phyloP scores from a whole-genome alignment of 1,140 invertebrate genomes.

The Drosophila mauritiana region DNA sequence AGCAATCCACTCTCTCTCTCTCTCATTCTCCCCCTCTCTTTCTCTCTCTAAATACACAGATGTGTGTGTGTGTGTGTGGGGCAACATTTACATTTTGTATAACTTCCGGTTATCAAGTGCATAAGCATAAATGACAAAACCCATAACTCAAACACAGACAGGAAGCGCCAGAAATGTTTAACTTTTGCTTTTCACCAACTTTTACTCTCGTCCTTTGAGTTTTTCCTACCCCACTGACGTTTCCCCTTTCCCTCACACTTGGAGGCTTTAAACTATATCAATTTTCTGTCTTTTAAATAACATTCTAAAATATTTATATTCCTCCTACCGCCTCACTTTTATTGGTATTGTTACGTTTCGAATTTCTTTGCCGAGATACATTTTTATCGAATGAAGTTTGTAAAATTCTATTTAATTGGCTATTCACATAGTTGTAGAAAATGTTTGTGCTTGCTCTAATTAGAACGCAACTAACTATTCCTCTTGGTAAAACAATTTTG shows the following conservation, averaged over 20 bases:
- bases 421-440: too few species aligned
- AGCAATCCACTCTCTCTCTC: slow-evolving; percentile 23
- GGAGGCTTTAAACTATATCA: background rate
- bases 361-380: too few species aligned
- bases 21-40: too few species aligned
- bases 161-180: slow-evolving; percentile 26
- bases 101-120: slow-evolving; percentile 52
- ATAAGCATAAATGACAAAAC: slow-evolving; percentile 51
- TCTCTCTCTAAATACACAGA: background rate
- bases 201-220: slow-evolving; percentile 34
- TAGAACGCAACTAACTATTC: background rate
- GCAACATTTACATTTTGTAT: slow-evolving; percentile 61
- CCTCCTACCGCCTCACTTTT: too few species aligned
- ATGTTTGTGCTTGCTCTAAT: background rate
- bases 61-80: slow-evolving; percentile 4
- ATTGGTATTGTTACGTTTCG: too few species aligned
- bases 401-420: too few species aligned
- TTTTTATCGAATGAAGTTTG: too few species aligned
- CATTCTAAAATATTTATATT: background rate
- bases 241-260: background rate
- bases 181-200: slow-evolving; percentile 42
- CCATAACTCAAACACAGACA: slow-evolving; percentile 55
- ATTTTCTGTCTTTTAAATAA: background rate
- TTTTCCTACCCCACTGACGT: background rate
- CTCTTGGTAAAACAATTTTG: background rate